Percentiles rank a stretch among this genome's conserved stretches.
Evolutionary conservation across 1,140 invertebrate species (phyloP).

Genomic region (Panagrolaimus sp.): DNA sequence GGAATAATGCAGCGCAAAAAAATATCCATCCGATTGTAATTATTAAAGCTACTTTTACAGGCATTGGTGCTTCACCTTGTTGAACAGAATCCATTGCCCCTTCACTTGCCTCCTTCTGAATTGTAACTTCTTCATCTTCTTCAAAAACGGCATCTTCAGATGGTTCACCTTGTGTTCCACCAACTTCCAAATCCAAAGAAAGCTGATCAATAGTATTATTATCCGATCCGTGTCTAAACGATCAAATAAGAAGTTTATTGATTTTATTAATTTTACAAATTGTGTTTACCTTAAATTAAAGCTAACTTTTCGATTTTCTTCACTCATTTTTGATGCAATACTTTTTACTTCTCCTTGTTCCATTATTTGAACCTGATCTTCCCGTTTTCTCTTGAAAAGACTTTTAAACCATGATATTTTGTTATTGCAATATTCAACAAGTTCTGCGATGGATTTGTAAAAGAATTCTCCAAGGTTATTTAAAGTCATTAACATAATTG

Average conservation of each 20-base stretch:
- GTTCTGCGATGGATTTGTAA: constrained; percentile 70
- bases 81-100: constrained; percentile 32
- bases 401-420: constrained; percentile 18
- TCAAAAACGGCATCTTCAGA: constrained; percentile 20
- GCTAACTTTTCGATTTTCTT: constrained; percentile 11
- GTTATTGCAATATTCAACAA: constrained; percentile 20
- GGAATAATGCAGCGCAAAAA: constrained; percentile 53
- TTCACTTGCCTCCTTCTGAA: constrained; percentile 19
- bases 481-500: constrained; percentile 84
- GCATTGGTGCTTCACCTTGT: constrained; percentile 38
- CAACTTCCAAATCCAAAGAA: constrained; percentile 9
- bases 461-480: constrained; percentile 92
- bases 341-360: constrained; percentile 10
- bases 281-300: constrained; percentile 3
- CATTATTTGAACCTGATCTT: constrained; percentile 15
- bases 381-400: constrained; percentile 14
- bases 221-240: not conserved
- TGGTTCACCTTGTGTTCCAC: constrained; percentile 3
- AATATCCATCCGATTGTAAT: constrained; percentile 58
- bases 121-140: constrained; percentile 19
- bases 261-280: no score
- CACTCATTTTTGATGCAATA: not conserved
- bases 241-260: not conserved
- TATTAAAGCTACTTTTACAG: constrained; percentile 48
- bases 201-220: constrained; percentile 1